Evolutionary conservation across 2,113 vertebrate genomes (phyloP), one percentile per base, ranked within the genome.

Genomic region (Himantopus leucocephalus): DNA sequence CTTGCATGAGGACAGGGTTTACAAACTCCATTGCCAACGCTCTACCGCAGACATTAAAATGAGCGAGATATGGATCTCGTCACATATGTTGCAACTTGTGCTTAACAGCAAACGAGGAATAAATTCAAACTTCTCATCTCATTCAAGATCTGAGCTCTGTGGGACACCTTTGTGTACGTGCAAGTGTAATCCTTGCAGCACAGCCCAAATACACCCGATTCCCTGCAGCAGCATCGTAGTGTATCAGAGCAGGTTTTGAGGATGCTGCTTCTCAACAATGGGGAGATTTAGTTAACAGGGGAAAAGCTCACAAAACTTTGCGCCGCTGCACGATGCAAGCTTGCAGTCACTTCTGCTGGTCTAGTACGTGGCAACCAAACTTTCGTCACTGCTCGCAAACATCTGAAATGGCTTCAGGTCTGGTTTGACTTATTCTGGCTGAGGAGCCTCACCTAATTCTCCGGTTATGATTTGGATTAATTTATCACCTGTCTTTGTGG

Each of bases 401-500:
- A 17, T 71, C 45, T 34, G 59, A 67, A 67, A 63, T 30, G 26
- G 63, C 26, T 80, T 13, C 47, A 41, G 52, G 27, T 55, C 75
- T 93, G 34, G 11, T 76, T 50, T 90, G 20, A 53, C 23, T 79
- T 75, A 3, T 11, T 82, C 24, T 67, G 75, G 37, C 60, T 81
- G 56, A 88, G 70, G 43, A 94, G 8, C 14, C 41, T 77, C 34
- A 24, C 67, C 27, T 81, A 20, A 45, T 50, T 75, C n/a, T 89
- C 56, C 0, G 1, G 23, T 82, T 84, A 45, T 53, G 18, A 8
- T 84, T 88, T 92, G 84, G 55, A 78, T 96, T 81, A 74, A 87
- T 87, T 89, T 85, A 24, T 64, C 64, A 74, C 47, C 70, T 87
- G 80, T 74, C 64, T 81, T 84, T 84, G 34, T 56, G 60, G 24